These are phyloP conservation scores for Oscheius sp. DNA, from an alignment of 2,888 invertebrate species.

Conservation along the genomic window DNA sequence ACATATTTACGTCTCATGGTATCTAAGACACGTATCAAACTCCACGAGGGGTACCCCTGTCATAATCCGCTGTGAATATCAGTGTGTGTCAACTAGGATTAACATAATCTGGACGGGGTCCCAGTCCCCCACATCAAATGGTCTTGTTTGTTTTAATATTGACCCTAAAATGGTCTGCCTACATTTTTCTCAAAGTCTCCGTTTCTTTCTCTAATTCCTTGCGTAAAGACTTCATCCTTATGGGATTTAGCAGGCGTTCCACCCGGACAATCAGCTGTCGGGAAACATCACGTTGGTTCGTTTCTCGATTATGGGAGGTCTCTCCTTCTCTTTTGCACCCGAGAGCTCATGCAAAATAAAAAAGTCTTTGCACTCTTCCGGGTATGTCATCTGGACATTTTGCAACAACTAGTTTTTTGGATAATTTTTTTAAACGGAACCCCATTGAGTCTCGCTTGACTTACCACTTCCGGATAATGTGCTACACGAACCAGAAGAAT, in stretches of 20 bases:
- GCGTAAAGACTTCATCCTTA: conserved; percentile 1
- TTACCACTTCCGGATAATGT: conserved; percentile 11
- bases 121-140: too few species aligned
- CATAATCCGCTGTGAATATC: conserved; percentile 4
- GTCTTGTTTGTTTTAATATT: not conserved
- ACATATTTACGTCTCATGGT: too few species aligned
- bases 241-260: conserved; percentile 9
- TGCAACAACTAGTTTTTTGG: not conserved
- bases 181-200: not conserved
- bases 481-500: conserved; percentile 6
- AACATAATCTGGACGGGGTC: conserved; percentile 15
- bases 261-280: conserved; percentile 25
- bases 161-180: not conserved
- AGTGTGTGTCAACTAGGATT: conserved; percentile 22
- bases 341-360: not conserved
- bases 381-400: not conserved
- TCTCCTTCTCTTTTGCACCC: not conserved
- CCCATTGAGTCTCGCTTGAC: not conserved
- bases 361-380: not conserved
- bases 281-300: conserved; percentile 6
- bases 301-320: conserved; percentile 20
- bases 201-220: not conserved
- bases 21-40: too few species aligned
- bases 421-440: not conserved
- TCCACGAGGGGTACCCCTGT: not conserved